Evolutionary conservation across 1,140 invertebrate genomes (phyloP).

Genomic region (Lamellibrachia luymesi): DNA sequence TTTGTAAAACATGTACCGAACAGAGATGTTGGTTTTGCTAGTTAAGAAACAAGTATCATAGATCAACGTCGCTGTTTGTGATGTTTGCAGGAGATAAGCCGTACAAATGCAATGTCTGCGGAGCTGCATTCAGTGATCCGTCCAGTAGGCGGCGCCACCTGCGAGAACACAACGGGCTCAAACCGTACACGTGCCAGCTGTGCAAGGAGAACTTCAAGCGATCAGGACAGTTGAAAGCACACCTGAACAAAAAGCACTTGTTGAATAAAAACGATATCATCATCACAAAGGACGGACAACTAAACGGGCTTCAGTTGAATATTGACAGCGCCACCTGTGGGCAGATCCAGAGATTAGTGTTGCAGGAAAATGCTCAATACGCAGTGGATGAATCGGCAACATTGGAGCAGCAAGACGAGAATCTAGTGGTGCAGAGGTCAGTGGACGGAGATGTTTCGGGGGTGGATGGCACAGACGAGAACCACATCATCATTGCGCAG

Average conservation of each 20-base stretch:
- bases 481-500: not conserved
- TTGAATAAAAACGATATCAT: conserved; percentile 1
- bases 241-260: conserved; percentile 36
- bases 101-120: conserved; percentile 47
- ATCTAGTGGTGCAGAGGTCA: conserved; percentile 25
- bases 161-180: conserved; percentile 63
- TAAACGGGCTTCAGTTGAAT: not conserved
- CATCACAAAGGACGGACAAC: not conserved
- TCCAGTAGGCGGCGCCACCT: conserved; percentile 63
- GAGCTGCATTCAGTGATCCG: conserved; percentile 64
- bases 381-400: not conserved
- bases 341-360: conserved; percentile 8
- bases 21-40: not conserved
- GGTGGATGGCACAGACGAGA: not conserved
- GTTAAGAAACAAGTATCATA: not conserved
- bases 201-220: conserved; percentile 68
- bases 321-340: not conserved
- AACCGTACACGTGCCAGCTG: conserved; percentile 83
- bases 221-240: conserved; percentile 38
- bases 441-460: conserved; percentile 15
- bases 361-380: conserved; percentile 13
- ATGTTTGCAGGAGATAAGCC: conserved; percentile 50
- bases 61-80: not conserved
- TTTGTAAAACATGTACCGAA: not conserved
- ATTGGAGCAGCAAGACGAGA: conserved; percentile 20